Conservation (phyloP, 2,888 invertebrate species). For the Ferdinandea cuprea region DNA sequence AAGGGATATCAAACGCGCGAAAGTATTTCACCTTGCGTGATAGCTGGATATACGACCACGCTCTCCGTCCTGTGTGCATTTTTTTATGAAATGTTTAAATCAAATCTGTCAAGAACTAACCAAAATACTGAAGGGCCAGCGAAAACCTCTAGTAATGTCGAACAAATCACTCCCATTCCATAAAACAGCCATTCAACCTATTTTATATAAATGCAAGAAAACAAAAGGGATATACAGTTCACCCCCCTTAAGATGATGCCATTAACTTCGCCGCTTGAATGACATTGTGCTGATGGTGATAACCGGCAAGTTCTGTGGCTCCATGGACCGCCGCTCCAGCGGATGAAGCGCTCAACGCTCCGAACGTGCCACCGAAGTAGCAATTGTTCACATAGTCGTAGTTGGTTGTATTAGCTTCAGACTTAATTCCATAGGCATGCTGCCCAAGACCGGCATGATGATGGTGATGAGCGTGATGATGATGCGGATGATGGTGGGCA, state of each 20-base stretch:
- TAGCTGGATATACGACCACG: too few relatives aligned
- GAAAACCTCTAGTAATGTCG: neutral
- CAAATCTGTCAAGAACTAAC: too few relatives aligned
- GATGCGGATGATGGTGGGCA: slow-evolving; percentile 76
- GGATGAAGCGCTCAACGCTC: slow-evolving; percentile 79
- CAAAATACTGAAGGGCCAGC: too few relatives aligned
- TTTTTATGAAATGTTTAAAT: too few relatives aligned
- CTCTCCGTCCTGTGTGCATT: too few relatives aligned
- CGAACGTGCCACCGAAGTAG: slow-evolving; percentile 82
- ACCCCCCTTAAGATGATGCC: slow-evolving; percentile 89
- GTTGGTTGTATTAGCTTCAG: slow-evolving; percentile 81
- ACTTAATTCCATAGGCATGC: slow-evolving; percentile 80
- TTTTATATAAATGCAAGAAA: slow-evolving; percentile 13
- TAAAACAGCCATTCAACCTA: neutral
- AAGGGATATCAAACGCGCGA: too few relatives aligned
- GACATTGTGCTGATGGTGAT: slow-evolving; percentile 93
- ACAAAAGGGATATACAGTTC: neutral
- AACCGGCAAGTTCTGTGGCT: slow-evolving; percentile 87
- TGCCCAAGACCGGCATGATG: slow-evolving; percentile 76
- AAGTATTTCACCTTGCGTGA: too few relatives aligned
- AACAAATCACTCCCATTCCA: neutral
- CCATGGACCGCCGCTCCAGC: slow-evolving; percentile 78
- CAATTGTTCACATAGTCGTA: slow-evolving; percentile 83
- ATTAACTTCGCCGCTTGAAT: slow-evolving; percentile 92
- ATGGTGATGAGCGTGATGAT: slow-evolving; percentile 79